phyloP scores from a whole-genome alignment of 2,113 vertebrate genomes.

The Origma solitaria region DNA sequence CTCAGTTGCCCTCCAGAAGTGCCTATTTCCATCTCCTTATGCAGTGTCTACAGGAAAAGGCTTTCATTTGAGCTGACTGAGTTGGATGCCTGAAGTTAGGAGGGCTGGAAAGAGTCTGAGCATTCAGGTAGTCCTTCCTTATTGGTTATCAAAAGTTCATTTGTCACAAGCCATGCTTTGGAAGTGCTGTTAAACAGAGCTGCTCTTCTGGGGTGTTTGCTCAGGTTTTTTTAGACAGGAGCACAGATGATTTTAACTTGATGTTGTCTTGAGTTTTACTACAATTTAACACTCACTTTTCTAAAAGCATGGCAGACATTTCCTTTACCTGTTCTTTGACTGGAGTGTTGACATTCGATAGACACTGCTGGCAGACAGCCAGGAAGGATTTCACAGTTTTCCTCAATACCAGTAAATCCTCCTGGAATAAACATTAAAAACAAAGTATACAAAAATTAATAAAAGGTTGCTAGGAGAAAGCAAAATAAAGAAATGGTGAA shows the following conservation, averaged over 20 bases:
- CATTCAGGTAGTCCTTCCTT: background rate
- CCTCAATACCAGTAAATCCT: constrained; percentile 92
- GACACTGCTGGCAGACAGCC: constrained; percentile 97
- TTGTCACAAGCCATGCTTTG: background rate
- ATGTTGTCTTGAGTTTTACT: background rate
- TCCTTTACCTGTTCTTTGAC: constrained; percentile 94
- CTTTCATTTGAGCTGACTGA: background rate
- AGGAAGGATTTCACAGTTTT: constrained; percentile 97
- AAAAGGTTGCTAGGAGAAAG: background rate
- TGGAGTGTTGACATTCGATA: constrained; percentile 97
- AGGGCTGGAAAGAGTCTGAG: background rate
- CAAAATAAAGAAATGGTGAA: background rate
- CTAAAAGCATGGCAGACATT: background rate
- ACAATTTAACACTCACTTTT: background rate
- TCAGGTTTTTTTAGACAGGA: background rate
- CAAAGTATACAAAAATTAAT: background rate
- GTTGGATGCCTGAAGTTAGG: background rate
- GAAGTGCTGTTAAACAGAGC: background rate
- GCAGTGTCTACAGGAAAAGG: background rate
- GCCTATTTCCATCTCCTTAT: background rate
- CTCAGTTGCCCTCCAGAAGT: background rate
- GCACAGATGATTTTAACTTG: background rate
- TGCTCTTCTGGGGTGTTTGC: background rate
- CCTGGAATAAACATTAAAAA: constrained; percentile 74
- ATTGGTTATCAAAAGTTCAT: background rate